Evolutionary conservation across 1,140 invertebrate species (phyloP).

Genomic region (Drosophila elegans): DNA sequence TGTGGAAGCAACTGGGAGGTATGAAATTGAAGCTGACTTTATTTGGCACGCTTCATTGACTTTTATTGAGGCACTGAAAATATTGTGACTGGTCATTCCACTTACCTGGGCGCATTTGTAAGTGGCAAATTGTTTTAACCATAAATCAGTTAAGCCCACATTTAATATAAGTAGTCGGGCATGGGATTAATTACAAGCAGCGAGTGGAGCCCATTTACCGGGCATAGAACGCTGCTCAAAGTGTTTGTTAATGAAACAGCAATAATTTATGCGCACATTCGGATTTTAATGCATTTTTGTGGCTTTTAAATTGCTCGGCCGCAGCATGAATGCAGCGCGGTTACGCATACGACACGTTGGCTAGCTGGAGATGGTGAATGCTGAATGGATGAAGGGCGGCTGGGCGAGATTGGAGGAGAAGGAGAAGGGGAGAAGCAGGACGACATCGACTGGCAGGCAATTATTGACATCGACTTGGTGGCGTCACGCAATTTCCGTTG

Average conservation of each 20-base stretch:
- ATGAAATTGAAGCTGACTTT: slow-evolving; percentile 21
- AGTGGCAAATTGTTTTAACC: slow-evolving; percentile 55
- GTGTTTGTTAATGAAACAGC: slow-evolving; percentile 70
- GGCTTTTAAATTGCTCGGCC: slow-evolving; percentile 54
- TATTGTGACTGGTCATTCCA: slow-evolving; percentile 30
- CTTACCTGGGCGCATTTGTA: slow-evolving; percentile 41
- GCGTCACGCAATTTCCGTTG: slow-evolving; percentile 63
- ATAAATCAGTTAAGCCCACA: slow-evolving; percentile 59
- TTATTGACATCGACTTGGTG: slow-evolving; percentile 72
- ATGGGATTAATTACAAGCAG: slow-evolving; percentile 55
- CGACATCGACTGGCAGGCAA: slow-evolving; percentile 43
- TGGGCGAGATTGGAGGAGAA: not conserved
- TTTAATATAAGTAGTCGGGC: slow-evolving; percentile 40
- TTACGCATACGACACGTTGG: slow-evolving; percentile 51
- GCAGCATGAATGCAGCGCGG: slow-evolving; percentile 26
- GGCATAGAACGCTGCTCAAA: slow-evolving; percentile 21
- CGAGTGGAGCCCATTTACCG: slow-evolving; percentile 21
- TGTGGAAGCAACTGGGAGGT: slow-evolving; percentile 18
- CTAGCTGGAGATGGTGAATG: slow-evolving; percentile 4
- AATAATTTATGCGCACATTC: slow-evolving; percentile 65
- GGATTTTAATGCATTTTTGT: slow-evolving; percentile 71
- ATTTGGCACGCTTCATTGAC: slow-evolving; percentile 57
- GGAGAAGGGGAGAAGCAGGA: too few relatives aligned
- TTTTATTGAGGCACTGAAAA: slow-evolving; percentile 51
- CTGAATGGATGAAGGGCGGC: not conserved